These are phyloP conservation scores for Cantharis rufa DNA, from an alignment of 2,888 invertebrate species.

Conservation along the genomic window DNA sequence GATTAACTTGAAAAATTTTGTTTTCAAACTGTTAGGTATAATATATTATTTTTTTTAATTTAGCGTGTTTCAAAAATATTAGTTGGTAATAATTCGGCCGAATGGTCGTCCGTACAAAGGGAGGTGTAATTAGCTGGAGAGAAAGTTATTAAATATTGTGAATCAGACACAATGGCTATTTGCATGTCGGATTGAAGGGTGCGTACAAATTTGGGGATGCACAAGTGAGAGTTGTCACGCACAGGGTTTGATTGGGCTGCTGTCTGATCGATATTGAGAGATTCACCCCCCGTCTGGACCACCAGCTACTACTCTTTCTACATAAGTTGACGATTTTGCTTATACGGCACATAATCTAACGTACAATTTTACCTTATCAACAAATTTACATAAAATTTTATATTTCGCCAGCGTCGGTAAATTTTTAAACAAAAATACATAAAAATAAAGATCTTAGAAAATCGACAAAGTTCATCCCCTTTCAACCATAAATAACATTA, in stretches of 20 bases:
- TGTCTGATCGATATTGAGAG: conserved; percentile 56
- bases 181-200: conserved; percentile 23
- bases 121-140: background rate
- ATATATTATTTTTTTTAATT: background rate
- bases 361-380: conserved; percentile 10
- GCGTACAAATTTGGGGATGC: conserved; percentile 14
- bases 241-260: conserved; percentile 57
- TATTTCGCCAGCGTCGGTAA: background rate
- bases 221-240: conserved; percentile 50
- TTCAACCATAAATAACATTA: conserved; percentile 26
- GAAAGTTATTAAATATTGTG: background rate
- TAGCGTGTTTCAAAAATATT: background rate
- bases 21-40: background rate
- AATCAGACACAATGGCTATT: conserved; percentile 13
- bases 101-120: background rate
- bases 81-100: background rate
- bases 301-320: conserved; percentile 50
- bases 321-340: conserved; percentile 41
- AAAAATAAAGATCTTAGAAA: background rate
- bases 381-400: background rate
- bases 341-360: conserved; percentile 15
- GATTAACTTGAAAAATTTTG: background rate
- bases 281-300: conserved; percentile 54
- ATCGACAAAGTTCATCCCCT: conserved; percentile 21
- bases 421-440: background rate